phyloP scores from a whole-genome alignment of 2,113 vertebrate species.

The Sorex araneus region DNA sequence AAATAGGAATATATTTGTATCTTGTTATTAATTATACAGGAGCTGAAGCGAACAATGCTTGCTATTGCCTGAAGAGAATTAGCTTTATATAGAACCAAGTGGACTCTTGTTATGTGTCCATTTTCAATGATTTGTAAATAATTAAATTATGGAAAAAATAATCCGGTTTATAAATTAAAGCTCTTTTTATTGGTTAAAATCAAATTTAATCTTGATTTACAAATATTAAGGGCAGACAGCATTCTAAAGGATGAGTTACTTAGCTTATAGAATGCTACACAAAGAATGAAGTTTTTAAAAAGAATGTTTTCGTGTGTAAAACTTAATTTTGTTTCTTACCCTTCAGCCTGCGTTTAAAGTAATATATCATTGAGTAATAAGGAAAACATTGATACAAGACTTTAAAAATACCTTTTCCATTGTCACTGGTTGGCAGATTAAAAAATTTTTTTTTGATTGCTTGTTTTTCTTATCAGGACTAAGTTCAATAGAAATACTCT shows the following conservation, averaged over 20 bases:
- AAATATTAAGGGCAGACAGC: constrained; percentile 52
- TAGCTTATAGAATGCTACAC: constrained; percentile 10
- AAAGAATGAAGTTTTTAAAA: constrained; percentile 60
- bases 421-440: background rate
- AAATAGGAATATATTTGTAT: constrained; percentile 83
- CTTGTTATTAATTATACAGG: constrained; percentile 74
- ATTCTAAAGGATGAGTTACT: constrained; percentile 44
- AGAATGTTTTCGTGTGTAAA: constrained; percentile 9
- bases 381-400: background rate
- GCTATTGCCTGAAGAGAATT: constrained; percentile 58
- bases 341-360: background rate
- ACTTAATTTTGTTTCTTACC: background rate
- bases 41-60: constrained; percentile 66
- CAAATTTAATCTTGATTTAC: constrained; percentile 70
- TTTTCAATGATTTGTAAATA: constrained; percentile 71
- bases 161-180: constrained; percentile 64
- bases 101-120: constrained; percentile 58
- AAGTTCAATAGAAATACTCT: background rate
- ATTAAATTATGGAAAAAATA: constrained; percentile 68
- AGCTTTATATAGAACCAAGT: constrained; percentile 64
- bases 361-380: constrained; percentile 18
- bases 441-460: too few relatives aligned
- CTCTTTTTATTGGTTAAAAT: constrained; percentile 68
- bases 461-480: background rate
- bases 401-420: background rate